phyloP scores from a whole-genome alignment of 2,888 invertebrate genomes.

The Serripes groenlandicus region DNA sequence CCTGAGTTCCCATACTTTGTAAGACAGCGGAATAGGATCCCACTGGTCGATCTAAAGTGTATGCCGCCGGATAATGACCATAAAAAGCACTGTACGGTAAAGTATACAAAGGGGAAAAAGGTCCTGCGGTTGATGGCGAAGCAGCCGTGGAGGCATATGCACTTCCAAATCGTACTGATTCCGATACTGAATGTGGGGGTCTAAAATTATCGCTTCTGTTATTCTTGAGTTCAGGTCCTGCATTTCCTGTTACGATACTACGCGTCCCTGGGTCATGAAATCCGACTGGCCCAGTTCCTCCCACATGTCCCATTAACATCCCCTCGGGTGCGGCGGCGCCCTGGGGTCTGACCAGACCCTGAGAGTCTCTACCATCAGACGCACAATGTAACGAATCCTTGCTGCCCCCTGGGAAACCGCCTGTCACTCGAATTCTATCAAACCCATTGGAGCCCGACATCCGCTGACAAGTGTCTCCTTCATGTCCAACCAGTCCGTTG shows the following conservation, averaged over 20 bases:
- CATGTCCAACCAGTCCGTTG: slow-evolving; percentile 71
- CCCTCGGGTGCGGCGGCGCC: slow-evolving; percentile 54
- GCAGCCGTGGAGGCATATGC: slow-evolving; percentile 48
- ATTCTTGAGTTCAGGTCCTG: slow-evolving; percentile 70
- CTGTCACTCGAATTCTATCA: slow-evolving; percentile 79
- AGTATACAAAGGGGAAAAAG: slow-evolving; percentile 65
- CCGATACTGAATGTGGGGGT: slow-evolving; percentile 74
- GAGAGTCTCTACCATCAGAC: slow-evolving; percentile 69
- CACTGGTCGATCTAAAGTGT: slow-evolving; percentile 62
- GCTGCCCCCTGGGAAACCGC: slow-evolving; percentile 68
- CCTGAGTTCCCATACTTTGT: slow-evolving; percentile 83
- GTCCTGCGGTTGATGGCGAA: slow-evolving; percentile 44
- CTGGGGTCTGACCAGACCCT: slow-evolving; percentile 65
- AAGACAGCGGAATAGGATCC: slow-evolving; percentile 83
- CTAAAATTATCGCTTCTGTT: slow-evolving; percentile 70
- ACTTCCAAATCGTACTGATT: slow-evolving; percentile 63
- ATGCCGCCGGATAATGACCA: slow-evolving; percentile 70
- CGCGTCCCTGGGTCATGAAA: slow-evolving; percentile 57
- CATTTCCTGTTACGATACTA: slow-evolving; percentile 62
- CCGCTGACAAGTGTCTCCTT: slow-evolving; percentile 69
- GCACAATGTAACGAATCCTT: slow-evolving; percentile 72
- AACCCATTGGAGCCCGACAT: slow-evolving; percentile 80
- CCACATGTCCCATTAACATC: slow-evolving; percentile 68
- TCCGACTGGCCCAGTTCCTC: slow-evolving; percentile 52
- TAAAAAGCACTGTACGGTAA: slow-evolving; percentile 79